These are phyloP conservation scores for Yponomeuta malinellus DNA, from an alignment of 2,888 invertebrate species.

Conservation along the genomic window DNA sequence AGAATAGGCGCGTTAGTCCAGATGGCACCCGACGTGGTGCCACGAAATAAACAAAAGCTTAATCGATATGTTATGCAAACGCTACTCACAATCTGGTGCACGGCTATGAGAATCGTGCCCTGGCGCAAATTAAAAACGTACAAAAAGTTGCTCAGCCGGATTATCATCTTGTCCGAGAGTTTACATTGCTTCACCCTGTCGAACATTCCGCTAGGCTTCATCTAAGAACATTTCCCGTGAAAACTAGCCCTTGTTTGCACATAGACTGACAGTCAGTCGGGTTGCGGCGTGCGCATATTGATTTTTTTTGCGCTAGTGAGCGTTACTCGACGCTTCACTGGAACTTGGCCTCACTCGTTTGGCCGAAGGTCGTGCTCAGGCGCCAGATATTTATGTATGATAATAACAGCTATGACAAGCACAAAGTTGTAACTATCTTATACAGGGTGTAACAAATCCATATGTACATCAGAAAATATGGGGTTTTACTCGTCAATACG, in stretches of 20 bases:
- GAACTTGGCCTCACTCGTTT: not conserved
- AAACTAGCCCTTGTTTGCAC: constrained; percentile 45
- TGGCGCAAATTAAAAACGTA: constrained; percentile 71
- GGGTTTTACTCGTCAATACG: no score
- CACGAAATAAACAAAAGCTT: not conserved
- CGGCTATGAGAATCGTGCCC: constrained; percentile 71
- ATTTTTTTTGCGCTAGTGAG: constrained; percentile 23
- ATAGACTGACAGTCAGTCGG: not conserved
- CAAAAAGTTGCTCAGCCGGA: constrained; percentile 66
- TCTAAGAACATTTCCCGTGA: constrained; percentile 34
- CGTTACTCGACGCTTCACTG: not conserved
- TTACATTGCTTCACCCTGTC: constrained; percentile 61
- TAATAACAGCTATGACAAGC: no score
- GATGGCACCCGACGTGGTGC: constrained; percentile 7
- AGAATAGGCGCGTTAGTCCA: constrained; percentile 11
- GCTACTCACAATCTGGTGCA: constrained; percentile 72
- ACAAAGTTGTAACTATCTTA: no score
- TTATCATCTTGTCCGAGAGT: constrained; percentile 59
- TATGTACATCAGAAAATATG: no score
- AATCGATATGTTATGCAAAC: not conserved
- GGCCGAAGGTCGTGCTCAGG: no score
- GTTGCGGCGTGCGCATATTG: constrained; percentile 44
- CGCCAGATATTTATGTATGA: no score
- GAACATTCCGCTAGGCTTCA: constrained; percentile 56
- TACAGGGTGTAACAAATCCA: no score